phyloP scores from a whole-genome alignment of 1,140 invertebrate genomes.

The Philotrypesis tridentata region DNA sequence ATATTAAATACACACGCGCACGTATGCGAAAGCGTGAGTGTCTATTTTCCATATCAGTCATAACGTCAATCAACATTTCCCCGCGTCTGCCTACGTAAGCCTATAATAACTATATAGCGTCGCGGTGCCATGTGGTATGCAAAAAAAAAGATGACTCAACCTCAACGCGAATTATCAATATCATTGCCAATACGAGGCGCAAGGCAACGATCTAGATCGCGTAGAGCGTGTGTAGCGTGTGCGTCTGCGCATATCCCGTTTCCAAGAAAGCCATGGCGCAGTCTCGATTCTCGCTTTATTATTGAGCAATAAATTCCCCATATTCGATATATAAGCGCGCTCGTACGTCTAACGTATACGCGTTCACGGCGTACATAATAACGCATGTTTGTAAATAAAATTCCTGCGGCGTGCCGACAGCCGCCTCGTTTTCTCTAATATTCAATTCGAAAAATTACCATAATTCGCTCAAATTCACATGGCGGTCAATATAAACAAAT shows the following conservation, averaged over 20 bases:
- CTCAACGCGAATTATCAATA: background rate
- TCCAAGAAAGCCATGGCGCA: background rate
- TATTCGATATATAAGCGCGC: background rate
- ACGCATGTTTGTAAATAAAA: too few relatives aligned
- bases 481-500: too few relatives aligned
- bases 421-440: too few relatives aligned
- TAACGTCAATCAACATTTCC: background rate
- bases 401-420: too few relatives aligned
- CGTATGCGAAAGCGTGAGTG: background rate
- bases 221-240: too few relatives aligned
- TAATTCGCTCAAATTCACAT: too few relatives aligned
- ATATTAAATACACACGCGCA: too few relatives aligned
- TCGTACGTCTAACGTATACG: too few relatives aligned
- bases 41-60: background rate
- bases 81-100: background rate
- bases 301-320: background rate
- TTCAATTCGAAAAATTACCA: too few relatives aligned
- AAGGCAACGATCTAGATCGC: background rate
- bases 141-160: background rate
- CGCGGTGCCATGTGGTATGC: too few relatives aligned
- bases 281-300: background rate
- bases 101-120: too few relatives aligned
- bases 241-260: background rate
- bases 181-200: background rate
- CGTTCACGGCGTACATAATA: too few relatives aligned